Evolutionary conservation across 2,888 invertebrate species (phyloP).

Genomic region (Ornithoptera alexandrae): DNA sequence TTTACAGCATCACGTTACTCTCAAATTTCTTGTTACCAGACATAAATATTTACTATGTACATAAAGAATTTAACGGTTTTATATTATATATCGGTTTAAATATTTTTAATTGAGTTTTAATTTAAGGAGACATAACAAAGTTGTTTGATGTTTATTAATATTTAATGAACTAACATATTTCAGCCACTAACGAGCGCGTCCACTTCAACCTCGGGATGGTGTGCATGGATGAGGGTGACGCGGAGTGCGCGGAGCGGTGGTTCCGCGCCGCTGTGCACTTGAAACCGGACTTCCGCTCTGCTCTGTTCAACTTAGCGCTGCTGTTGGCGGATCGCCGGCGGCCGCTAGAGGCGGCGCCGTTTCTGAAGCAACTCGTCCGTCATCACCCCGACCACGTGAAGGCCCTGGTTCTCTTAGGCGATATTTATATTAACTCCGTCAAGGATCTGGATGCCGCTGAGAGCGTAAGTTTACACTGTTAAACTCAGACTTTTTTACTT

Average conservation of each 20-base stretch:
- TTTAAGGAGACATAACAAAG: no score
- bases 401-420: constrained; percentile 94
- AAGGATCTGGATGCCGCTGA: constrained; percentile 97
- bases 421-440: constrained; percentile 97
- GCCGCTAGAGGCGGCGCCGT: constrained; percentile 95
- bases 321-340: constrained; percentile 92
- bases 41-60: no score
- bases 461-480: constrained; percentile 81
- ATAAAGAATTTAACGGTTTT: no score
- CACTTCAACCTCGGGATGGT: constrained; percentile 98
- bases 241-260: constrained; percentile 93
- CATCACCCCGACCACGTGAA: constrained; percentile 97
- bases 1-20: no score
- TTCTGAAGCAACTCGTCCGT: constrained; percentile 92
- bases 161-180: neutral
- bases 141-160: no score
- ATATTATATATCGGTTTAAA: no score
- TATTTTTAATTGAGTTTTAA: no score
- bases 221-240: constrained; percentile 96
- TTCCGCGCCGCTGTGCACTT: constrained; percentile 93
- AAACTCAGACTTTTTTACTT: no score
- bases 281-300: constrained; percentile 94
- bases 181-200: constrained; percentile 91
- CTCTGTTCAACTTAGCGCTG: constrained; percentile 95
- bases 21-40: no score